Base-by-base conservation (phyloP, 2,797 vertebrate species). In the Macrochelys suwanniensis region DNA sequence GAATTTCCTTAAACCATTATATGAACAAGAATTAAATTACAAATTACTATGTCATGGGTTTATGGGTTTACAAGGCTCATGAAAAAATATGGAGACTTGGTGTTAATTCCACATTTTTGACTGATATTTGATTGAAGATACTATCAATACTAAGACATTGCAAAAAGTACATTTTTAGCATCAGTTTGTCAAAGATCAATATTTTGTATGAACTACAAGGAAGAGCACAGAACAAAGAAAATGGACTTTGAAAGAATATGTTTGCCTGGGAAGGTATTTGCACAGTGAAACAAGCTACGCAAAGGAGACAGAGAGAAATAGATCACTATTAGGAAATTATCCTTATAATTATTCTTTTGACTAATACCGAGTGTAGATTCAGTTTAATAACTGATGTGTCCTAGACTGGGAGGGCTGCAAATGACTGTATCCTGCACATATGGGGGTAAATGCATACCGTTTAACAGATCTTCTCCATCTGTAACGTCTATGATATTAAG, bases 401-500 rank as follows among this genome's bases (percentile, higher is more conserved):
- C 15, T 56, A 5, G 23, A 10, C 13, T 71, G n/a, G 17, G 37
- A 71, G n/a, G 37, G 19, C 42, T 76, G 42, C 11, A 47, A 26
- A 45, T 45, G 37, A 23, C 25, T 76, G 42, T 23, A 76, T 76
- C 11, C 21, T 25, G 78, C 33, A 53, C 3, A 7, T 80, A 17
- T 1, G 11, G 11, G 11, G 4, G n/a, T 53, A 13, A 12, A 49
- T 5, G 3, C 7, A 42, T 42, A 81, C 2, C 12, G 12, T 74
- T 45, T 45, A 74, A 42, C 25, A 76, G 71, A 37, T 76, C 42
- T 25, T 45, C 42, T 76, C 42, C 65, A 19, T 37, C 65, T 37
- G n/a, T n/a, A 68, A 37, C 26, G 42, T 45, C 42, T 26, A 42
- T 76, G 42, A 45, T 26, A 42, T 23, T 45, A 42, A 76, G 42